Base-by-base conservation (phyloP, 2,888 invertebrate species). In the Nemoura dubitans region DNA sequence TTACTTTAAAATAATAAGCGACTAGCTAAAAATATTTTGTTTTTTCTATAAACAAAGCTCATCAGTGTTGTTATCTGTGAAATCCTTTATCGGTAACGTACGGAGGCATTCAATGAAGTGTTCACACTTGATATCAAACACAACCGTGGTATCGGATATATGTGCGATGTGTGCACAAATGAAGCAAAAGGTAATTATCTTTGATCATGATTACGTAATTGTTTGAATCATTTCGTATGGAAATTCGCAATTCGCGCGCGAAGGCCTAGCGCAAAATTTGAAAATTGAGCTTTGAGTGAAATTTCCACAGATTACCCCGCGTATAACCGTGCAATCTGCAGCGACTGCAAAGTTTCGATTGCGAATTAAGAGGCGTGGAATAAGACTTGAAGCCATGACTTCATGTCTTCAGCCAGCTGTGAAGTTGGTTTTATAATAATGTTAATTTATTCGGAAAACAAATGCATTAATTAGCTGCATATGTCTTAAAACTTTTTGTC, bases 201-300 rank as follows among this genome's bases (percentile, higher is more conserved):
- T n/a, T 7, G 27, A 28, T 2, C 78, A 28, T 28, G 78, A 78
- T 78, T 26, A 28, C 81, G 30, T 29, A 81, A 81, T 81, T 81
- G 81, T 81, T 81, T 29, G n/a, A 81, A 29, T 28, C 81, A 27
- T 81, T 28, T 81, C 81, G 81, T n/a, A 81, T 81, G 81, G 28
- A 81, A 81, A 81, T 21, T 7, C 59, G 59, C 14, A 14, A 59
- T 59, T 7, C 59, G 59, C 36, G 36, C 2, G 59, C 59, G 59
- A 21, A 21, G 59, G 59, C 6, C 16, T 10, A 2, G 21, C 21
- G 59, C 3, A 7, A 59, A 59, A 59, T 59, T 59, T 21, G 59
- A 59, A 59, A 59, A 59, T 81, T 81, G 29, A 81, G 81, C 28
- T 81, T 29, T 81, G 81, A 30, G 30, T 81, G 81, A 27, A 27